Evolutionary conservation across 2,888 invertebrate genomes (phyloP).

Genomic region (Drosophila prostipennis): DNA sequence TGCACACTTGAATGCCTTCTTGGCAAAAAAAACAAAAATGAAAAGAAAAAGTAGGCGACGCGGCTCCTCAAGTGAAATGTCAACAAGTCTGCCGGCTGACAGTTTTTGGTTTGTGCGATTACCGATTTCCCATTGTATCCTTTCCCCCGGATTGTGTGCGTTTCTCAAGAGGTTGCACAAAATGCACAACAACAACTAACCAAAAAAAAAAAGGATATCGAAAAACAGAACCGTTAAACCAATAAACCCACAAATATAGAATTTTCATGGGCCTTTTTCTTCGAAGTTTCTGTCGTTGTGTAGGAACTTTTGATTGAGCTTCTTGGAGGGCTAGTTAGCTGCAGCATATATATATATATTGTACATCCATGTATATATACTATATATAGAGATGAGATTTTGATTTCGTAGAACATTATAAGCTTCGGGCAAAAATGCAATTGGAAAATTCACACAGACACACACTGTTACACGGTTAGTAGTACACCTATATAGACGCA

Average conservation of each 20-base stretch:
- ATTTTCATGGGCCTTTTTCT: constrained; percentile 6
- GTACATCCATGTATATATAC: constrained; percentile 17
- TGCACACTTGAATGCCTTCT: constrained; percentile 64
- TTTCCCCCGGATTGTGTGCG: constrained; percentile 3
- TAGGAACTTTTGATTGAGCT: constrained; percentile 53
- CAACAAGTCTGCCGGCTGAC: constrained; percentile 63
- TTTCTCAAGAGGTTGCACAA: constrained; percentile 27
- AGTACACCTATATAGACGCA: constrained; percentile 21
- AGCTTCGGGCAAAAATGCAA: constrained; percentile 30
- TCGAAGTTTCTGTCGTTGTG: constrained; percentile 26
- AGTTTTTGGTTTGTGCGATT: constrained; percentile 40
- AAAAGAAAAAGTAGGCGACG: constrained; percentile 36
- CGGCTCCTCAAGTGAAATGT: constrained; percentile 61
- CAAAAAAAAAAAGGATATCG: neutral
- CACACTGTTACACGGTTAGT: constrained; percentile 9
- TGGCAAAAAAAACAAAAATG: neutral
- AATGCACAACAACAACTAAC: constrained; percentile 35
- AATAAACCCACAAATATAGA: constrained; percentile 20
- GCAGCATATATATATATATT: constrained; percentile 11
- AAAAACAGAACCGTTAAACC: constrained; percentile 18
- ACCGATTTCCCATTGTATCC: constrained; percentile 12
- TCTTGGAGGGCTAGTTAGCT: constrained; percentile 35
- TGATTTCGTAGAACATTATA: constrained; percentile 21
- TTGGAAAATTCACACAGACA: constrained; percentile 37
- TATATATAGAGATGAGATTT: constrained; percentile 23